These are phyloP conservation scores for Corythornis madagascariensis DNA, from an alignment of 2,113 vertebrate species.

Conservation along the genomic window DNA sequence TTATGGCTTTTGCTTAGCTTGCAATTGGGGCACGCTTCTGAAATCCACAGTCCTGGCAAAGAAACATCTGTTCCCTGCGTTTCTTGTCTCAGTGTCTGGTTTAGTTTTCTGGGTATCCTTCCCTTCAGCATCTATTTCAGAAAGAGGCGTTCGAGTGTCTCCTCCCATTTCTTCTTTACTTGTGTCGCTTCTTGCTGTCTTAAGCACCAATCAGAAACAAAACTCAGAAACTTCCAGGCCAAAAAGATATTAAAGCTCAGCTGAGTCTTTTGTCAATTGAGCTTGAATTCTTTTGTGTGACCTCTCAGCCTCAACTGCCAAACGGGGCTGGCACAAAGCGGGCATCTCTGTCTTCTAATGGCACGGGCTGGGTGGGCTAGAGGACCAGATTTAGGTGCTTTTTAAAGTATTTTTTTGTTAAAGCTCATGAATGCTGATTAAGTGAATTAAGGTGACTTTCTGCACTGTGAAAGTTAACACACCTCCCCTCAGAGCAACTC, in stretches of 20 bases:
- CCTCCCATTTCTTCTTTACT: neutral
- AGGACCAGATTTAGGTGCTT: neutral
- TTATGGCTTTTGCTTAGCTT: slow-evolving; percentile 59
- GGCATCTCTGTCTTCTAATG: neutral
- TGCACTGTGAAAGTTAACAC: neutral
- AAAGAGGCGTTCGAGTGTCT: neutral
- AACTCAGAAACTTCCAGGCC: neutral
- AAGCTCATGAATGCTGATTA: neutral
- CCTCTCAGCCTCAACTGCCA: neutral
- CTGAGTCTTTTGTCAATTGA: neutral
- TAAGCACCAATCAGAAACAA: neutral
- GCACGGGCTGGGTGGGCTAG: neutral
- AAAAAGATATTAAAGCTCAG: neutral
- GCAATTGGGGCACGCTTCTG: neutral
- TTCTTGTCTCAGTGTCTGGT: neutral
- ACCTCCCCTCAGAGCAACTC: neutral
- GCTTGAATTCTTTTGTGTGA: neutral
- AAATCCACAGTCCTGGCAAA: neutral
- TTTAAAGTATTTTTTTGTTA: neutral
- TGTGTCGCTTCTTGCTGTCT: neutral
- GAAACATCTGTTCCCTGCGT: neutral
- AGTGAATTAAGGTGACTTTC: neutral
- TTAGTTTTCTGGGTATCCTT: neutral
- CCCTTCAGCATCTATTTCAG: too few species aligned
- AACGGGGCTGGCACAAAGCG: neutral